Evolutionary conservation across 2,113 vertebrate species (phyloP).

Genomic region (Typhlomys cinereus): DNA sequence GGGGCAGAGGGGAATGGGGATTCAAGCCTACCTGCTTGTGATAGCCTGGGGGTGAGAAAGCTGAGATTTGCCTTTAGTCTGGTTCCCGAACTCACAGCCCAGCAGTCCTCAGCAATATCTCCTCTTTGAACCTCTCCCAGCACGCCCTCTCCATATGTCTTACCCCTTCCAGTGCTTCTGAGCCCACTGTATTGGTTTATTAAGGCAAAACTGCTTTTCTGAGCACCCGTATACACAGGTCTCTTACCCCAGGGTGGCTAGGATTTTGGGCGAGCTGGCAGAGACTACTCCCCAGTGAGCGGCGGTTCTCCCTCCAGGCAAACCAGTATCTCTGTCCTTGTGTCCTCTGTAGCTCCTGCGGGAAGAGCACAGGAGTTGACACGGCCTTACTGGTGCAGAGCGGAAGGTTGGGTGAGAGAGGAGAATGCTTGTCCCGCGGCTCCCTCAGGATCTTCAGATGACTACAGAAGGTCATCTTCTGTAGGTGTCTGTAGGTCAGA

Average conservation of each 20-base stretch:
- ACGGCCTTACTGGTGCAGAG: neutral
- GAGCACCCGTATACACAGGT: neutral
- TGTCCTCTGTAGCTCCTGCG: neutral
- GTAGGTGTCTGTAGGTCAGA: neutral
- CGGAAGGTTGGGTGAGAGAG: neutral
- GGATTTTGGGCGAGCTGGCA: neutral
- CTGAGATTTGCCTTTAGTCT: neutral
- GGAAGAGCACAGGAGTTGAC: too few species aligned
- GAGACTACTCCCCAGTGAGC: neutral
- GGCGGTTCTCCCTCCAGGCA: neutral
- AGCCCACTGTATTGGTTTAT: neutral
- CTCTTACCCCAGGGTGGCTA: neutral
- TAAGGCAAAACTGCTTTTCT: neutral
- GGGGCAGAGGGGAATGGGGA: too few species aligned
- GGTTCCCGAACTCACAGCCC: neutral
- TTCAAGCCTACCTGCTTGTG: neutral
- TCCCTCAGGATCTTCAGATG: neutral
- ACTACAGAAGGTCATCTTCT: neutral
- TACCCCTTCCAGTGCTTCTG: neutral
- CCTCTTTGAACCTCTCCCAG: neutral
- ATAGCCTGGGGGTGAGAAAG: neutral
- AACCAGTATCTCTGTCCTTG: neutral
- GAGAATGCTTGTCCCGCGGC: neutral
- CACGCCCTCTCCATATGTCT: rapidly evolving
- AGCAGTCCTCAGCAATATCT: neutral